A percentile compares a stretch with the other conserved stretches of the same genome.
phyloP scores from a whole-genome alignment of 2,888 invertebrate species.

The Mellilla xanthometata region DNA sequence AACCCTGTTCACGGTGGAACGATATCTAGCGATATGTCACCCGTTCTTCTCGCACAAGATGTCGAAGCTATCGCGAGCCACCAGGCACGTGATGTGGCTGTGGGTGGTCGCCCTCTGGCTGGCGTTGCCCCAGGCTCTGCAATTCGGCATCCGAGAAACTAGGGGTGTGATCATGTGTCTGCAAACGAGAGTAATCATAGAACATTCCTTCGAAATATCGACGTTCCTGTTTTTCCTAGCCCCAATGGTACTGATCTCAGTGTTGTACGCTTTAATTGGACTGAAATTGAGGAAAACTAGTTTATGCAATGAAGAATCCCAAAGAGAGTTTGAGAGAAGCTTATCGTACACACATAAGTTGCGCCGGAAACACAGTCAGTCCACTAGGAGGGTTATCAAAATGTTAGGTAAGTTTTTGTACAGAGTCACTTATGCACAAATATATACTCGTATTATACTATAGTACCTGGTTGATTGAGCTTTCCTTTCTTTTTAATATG shows the following conservation, averaged over 20 bases:
- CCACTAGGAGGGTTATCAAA: constrained; percentile 87
- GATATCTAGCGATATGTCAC: constrained; percentile 85
- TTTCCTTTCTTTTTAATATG: too few relatives aligned
- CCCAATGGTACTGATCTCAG: constrained; percentile 89
- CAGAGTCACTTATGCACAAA: too few relatives aligned
- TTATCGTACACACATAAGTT: constrained; percentile 46
- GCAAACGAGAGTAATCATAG: constrained; percentile 75
- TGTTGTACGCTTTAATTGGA: constrained; percentile 87
- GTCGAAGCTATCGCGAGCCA: constrained; percentile 92
- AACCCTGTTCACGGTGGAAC: constrained; percentile 92
- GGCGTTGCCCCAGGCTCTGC: constrained; percentile 87
- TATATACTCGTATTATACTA: too few relatives aligned
- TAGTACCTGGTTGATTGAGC: too few relatives aligned
- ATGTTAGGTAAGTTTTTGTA: constrained; percentile 91
- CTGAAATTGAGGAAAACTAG: constrained; percentile 80
- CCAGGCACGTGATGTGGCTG: constrained; percentile 90
- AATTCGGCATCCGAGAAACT: constrained; percentile 66
- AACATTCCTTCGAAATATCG: constrained; percentile 87
- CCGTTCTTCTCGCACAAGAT: constrained; percentile 89
- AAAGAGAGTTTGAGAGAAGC: constrained; percentile 44
- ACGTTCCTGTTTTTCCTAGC: constrained; percentile 88
- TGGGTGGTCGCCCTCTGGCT: constrained; percentile 90
- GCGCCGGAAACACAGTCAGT: constrained; percentile 75
- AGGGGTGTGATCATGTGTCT: constrained; percentile 71
- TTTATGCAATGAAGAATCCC: constrained; percentile 49